These are phyloP conservation scores for Lathamus discolor DNA, from an alignment of 2,113 vertebrate species.

Conservation along the genomic window DNA sequence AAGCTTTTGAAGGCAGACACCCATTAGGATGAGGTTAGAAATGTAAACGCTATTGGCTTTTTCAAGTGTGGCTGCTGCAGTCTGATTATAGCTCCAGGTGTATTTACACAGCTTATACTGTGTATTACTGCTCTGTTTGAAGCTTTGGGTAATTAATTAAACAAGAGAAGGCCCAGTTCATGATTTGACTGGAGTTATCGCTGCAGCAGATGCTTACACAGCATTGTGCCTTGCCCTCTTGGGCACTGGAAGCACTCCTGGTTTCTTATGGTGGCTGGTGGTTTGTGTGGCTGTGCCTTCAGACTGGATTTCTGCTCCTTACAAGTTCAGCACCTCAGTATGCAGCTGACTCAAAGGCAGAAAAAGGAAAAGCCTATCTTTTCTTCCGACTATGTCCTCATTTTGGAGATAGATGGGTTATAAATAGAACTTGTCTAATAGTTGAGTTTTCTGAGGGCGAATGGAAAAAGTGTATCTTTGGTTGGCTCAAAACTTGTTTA, in stretches of 20 bases:
- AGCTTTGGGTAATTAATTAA: not conserved
- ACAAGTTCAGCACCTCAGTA: not conserved
- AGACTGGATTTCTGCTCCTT: not conserved
- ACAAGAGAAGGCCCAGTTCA: not conserved
- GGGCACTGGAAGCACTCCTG: not conserved
- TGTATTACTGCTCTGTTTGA: not conserved
- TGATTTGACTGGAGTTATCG: not conserved
- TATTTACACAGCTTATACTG: fast-evolving
- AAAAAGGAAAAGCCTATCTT: not conserved
- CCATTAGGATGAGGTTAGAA: not conserved
- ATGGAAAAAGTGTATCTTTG: not conserved
- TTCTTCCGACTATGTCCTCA: not conserved
- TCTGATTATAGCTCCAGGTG: not conserved
- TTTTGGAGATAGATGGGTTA: not conserved
- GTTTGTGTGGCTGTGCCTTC: not conserved
- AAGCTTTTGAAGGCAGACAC: not conserved
- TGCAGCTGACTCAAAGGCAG: not conserved
- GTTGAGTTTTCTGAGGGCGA: not conserved
- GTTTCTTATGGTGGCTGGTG: not conserved
- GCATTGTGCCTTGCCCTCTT: not conserved
- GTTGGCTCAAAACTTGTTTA: not conserved
- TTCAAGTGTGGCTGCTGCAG: not conserved
- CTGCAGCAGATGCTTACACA: not conserved
- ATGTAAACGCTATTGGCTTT: not conserved
- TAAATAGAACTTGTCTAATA: not conserved